Conservation (phyloP, 2,888 invertebrate species). For the Cancer borealis region DNA sequence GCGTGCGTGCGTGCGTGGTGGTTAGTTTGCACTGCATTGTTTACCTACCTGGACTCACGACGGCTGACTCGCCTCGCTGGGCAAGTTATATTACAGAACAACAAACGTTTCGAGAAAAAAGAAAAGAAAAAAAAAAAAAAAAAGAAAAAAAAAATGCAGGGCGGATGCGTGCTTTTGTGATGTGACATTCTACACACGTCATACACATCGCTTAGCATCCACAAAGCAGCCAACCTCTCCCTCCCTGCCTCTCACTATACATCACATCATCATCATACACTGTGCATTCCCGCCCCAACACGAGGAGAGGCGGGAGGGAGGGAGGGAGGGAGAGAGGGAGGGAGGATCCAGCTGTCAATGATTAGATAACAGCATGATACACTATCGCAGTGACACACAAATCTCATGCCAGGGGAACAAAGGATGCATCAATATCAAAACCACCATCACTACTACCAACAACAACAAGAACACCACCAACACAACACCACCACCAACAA, state of each 20-base stretch:
- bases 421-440: not conserved
- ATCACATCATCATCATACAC: not conserved
- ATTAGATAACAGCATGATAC: not conserved
- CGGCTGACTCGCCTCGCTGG: not conserved
- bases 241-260: not conserved
- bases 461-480: not conserved
- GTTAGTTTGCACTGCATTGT: not conserved
- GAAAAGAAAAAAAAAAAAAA: not conserved
- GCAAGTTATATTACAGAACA: not conserved
- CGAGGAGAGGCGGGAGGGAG: not conserved
- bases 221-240: not conserved
- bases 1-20: not conserved
- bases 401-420: not conserved
- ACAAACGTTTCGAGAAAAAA: not conserved
- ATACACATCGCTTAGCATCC: not conserved
- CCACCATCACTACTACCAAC: not conserved
- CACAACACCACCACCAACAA: not conserved
- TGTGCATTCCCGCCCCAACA: not conserved
- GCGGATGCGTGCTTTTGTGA: not conserved
- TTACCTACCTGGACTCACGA: not conserved
- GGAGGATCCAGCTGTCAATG: not conserved
- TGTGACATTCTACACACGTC: not conserved
- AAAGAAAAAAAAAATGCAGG: not conserved
- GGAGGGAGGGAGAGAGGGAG: not conserved
- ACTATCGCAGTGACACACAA: not conserved